phyloP scores from a whole-genome alignment of 2,888 invertebrate genomes.

The Standfussiana lucernea region DNA sequence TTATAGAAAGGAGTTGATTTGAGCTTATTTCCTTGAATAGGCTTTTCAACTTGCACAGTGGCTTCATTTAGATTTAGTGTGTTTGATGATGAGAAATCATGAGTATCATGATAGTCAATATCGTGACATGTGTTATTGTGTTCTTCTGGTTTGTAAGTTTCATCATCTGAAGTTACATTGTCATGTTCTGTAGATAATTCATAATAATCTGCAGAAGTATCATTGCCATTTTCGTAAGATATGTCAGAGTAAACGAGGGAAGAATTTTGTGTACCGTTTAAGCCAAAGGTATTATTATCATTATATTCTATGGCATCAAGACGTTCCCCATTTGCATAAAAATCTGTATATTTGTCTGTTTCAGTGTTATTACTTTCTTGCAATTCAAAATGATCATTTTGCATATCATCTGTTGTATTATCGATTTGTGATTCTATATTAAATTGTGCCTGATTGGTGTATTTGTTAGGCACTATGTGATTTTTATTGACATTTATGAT shows the following conservation, averaged over 20 bases:
- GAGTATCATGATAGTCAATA: background rate
- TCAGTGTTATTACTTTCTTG: slow-evolving; percentile 8
- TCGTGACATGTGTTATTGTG: background rate
- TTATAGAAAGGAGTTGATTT: background rate
- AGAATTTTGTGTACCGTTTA: background rate
- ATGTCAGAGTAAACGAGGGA: background rate
- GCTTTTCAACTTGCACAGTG: background rate
- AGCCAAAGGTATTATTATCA: slow-evolving; percentile 1
- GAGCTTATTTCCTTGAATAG: background rate
- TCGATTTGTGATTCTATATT: slow-evolving; percentile 4
- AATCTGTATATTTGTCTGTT: background rate
- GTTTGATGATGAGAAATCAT: background rate
- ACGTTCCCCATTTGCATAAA: background rate
- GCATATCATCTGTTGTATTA: background rate
- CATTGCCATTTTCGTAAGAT: background rate
- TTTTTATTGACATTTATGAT: background rate
- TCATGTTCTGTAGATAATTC: background rate
- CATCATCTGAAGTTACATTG: background rate
- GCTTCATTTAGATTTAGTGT: background rate
- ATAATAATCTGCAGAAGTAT: background rate
- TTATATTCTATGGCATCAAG: slow-evolving; percentile 1
- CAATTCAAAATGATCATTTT: background rate
- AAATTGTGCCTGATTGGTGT: slow-evolving; percentile 18
- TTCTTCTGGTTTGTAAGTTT: background rate
- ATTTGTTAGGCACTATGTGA: slow-evolving; percentile 11